phyloP scores from a whole-genome alignment of 1,140 invertebrate species.

The Mylabris phalerata region DNA sequence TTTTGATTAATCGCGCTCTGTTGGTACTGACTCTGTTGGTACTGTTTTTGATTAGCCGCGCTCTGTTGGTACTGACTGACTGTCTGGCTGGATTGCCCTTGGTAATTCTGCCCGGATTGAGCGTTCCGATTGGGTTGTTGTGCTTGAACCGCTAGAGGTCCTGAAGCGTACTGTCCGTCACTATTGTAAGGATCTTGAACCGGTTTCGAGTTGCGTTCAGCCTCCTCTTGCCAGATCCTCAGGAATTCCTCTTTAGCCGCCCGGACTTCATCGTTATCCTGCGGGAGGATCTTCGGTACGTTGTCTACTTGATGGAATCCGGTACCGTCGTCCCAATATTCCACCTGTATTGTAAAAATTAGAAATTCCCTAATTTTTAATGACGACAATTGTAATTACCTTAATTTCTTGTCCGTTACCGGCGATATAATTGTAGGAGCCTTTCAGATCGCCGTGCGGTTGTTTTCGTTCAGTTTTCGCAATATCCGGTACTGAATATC shows the following conservation, averaged over 20 bases:
- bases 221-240: constrained; percentile 54
- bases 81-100: not conserved
- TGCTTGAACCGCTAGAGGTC: constrained; percentile 24
- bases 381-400: constrained; percentile 25
- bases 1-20: not conserved
- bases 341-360: constrained; percentile 38
- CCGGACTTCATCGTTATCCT: constrained; percentile 53
- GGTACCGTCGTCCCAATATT: constrained; percentile 55
- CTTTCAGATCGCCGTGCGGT: constrained; percentile 45
- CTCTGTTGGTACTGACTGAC: constrained; percentile 11
- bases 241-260: constrained; percentile 55
- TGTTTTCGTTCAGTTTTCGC: constrained; percentile 51
- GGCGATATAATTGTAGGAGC: constrained; percentile 47
- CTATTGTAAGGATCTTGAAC: constrained; percentile 31
- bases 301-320: constrained; percentile 63
- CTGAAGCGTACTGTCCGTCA: constrained; percentile 26
- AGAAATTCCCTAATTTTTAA: not conserved
- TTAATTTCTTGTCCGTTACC: constrained; percentile 46
- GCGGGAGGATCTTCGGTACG: constrained; percentile 51
- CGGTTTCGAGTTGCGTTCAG: constrained; percentile 43
- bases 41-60: not conserved
- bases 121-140: constrained; percentile 7
- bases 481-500: constrained; percentile 57
- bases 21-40: constrained; percentile 2
- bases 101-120: not conserved